Percentiles rank a stretch among this genome's conserved stretches.
These are phyloP conservation scores for Drosophila varians DNA, from an alignment of 1,140 invertebrate species.

Conservation along the genomic window DNA sequence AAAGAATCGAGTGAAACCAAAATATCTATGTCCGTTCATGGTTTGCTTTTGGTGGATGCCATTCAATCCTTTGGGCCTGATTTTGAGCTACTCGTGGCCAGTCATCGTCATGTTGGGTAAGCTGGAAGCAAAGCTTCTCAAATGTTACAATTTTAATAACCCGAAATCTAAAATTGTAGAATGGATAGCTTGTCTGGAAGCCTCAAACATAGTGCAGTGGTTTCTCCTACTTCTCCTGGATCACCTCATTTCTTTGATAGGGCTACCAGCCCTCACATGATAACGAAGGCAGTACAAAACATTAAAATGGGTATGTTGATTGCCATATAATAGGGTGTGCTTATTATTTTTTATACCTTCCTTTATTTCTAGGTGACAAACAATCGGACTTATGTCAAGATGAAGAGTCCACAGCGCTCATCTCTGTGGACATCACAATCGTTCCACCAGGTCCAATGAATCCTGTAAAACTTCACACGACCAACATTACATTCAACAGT, in stretches of 20 bases:
- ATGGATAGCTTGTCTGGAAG: constrained; percentile 97
- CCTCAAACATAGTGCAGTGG: constrained; percentile 94
- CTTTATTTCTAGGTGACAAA: constrained; percentile 29
- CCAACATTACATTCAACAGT: constrained; percentile 96
- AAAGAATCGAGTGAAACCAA: constrained; percentile 89
- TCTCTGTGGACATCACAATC: constrained; percentile 92
- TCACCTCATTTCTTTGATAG: constrained; percentile 86
- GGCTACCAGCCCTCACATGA: constrained; percentile 83
- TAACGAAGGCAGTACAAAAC: constrained; percentile 70
- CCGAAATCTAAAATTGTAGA: constrained; percentile 83
- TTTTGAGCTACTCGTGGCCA: constrained; percentile 96
- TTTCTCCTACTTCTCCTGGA: constrained; percentile 91
- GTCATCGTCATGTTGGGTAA: constrained; percentile 95
- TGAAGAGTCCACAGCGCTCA: constrained; percentile 91
- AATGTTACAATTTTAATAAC: not conserved
- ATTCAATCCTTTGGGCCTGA: constrained; percentile 97
- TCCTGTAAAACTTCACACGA: constrained; percentile 87
- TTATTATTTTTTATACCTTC: not conserved
- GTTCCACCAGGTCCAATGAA: constrained; percentile 85
- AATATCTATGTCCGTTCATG: constrained; percentile 94
- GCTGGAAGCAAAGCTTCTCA: too few relatives aligned
- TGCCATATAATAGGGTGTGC: not conserved
- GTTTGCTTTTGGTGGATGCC: constrained; percentile 95
- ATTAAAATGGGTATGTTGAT: constrained; percentile 66
- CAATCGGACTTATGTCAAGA: constrained; percentile 32